A percentile compares a stretch with the other conserved stretches of the same genome.
phyloP scores from a whole-genome alignment of 1,140 invertebrate genomes.

The Bombus impatiens region DNA sequence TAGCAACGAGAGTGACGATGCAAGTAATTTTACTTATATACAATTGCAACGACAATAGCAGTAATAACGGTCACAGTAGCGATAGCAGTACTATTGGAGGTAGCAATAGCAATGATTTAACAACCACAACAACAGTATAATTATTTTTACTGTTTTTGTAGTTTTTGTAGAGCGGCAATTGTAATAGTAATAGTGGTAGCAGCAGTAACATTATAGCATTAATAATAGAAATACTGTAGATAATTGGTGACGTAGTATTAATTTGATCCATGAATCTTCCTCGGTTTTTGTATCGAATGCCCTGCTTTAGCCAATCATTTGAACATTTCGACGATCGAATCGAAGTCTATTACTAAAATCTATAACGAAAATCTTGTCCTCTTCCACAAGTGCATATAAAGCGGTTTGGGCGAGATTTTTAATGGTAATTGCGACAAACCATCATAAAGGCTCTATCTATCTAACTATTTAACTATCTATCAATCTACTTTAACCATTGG shows the following conservation, averaged over 20 bases:
- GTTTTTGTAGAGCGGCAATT: background rate
- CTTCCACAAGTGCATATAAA: background rate
- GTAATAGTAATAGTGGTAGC: background rate
- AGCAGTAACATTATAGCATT: background rate
- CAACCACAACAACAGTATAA: background rate
- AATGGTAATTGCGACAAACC: background rate
- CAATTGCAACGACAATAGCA: background rate
- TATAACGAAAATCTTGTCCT: background rate
- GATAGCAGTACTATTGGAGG: background rate
- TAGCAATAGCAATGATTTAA: background rate
- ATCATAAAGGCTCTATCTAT: background rate
- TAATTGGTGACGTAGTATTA: conserved; percentile 30
- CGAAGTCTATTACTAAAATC: background rate
- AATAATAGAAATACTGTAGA: conserved; percentile 14
- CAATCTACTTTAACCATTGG: background rate
- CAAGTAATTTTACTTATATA: background rate
- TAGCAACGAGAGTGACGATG: background rate
- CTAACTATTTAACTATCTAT: background rate
- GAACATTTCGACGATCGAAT: background rate
- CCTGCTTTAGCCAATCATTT: background rate
- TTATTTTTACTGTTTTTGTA: background rate
- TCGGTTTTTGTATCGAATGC: background rate
- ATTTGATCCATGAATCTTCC: background rate
- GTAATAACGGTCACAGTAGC: background rate
- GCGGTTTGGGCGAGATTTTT: background rate